Conservation (phyloP, 2,797 vertebrate species). For the Phaenicophaeus curvirostris region DNA sequence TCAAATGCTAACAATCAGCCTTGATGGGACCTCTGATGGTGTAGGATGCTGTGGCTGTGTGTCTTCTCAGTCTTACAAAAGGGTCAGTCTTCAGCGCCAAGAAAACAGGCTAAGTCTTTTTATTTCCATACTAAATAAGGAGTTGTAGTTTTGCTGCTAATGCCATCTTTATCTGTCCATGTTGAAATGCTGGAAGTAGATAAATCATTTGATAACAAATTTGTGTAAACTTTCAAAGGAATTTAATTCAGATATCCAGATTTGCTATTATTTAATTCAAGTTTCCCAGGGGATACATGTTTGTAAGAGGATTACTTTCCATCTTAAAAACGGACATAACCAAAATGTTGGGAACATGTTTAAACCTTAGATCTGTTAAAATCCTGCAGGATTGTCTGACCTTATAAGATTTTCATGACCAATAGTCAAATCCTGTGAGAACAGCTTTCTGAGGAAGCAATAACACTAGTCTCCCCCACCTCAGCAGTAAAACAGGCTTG, state of each 20-base stretch:
- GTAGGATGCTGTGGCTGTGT: background rate
- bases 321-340: background rate
- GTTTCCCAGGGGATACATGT: background rate
- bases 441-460: conserved; percentile 64
- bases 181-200: background rate
- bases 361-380: conserved; percentile 21
- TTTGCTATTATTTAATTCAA: background rate
- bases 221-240: background rate
- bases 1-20: conserved; percentile 1
- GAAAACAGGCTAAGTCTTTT: background rate
- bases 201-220: background rate
- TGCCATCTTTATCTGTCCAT: background rate
- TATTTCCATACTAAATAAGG: background rate
- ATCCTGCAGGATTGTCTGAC: conserved; percentile 23
- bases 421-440: conserved; percentile 47
- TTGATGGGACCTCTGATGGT: conserved; percentile 12
- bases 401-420: conserved; percentile 46
- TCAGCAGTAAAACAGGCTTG: conserved; percentile 63
- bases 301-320: background rate
- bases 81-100: background rate
- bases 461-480: conserved; percentile 30
- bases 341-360: background rate
- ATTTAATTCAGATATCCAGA: background rate
- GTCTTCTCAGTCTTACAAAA: background rate
- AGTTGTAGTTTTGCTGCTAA: background rate